Conservation (phyloP, 2,113 vertebrate species). For the Rhabdornis inornatus region DNA sequence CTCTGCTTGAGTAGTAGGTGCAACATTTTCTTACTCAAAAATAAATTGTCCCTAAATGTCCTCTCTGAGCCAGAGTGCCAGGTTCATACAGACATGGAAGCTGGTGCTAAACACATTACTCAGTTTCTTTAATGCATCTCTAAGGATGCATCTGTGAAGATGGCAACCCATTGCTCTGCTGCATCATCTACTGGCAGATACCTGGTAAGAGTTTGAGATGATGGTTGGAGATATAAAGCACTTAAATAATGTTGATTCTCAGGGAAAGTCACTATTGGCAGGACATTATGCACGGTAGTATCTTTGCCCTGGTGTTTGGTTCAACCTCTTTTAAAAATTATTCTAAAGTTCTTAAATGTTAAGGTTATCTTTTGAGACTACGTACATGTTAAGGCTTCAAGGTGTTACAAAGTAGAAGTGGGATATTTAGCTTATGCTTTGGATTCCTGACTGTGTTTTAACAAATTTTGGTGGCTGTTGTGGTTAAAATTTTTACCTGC, state of each 20-base stretch:
- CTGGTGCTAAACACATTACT: background rate
- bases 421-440: background rate
- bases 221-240: background rate
- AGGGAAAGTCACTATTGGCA: background rate
- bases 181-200: background rate
- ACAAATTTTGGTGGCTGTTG: background rate
- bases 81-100: background rate
- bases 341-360: background rate
- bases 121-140: background rate
- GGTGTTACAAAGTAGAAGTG: background rate
- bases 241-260: background rate
- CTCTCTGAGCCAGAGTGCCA: background rate
- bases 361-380: background rate
- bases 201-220: background rate
- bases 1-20: background rate
- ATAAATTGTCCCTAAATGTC: background rate
- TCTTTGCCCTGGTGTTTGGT: background rate
- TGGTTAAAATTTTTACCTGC: background rate
- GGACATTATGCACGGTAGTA: rapidly evolving
- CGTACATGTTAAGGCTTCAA: background rate
- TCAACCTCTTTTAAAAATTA: background rate
- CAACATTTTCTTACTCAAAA: background rate
- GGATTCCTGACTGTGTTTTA: background rate
- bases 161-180: background rate
- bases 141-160: background rate